These are phyloP conservation scores for Apis dorsata DNA, from an alignment of 1,140 invertebrate species.

Conservation along the genomic window DNA sequence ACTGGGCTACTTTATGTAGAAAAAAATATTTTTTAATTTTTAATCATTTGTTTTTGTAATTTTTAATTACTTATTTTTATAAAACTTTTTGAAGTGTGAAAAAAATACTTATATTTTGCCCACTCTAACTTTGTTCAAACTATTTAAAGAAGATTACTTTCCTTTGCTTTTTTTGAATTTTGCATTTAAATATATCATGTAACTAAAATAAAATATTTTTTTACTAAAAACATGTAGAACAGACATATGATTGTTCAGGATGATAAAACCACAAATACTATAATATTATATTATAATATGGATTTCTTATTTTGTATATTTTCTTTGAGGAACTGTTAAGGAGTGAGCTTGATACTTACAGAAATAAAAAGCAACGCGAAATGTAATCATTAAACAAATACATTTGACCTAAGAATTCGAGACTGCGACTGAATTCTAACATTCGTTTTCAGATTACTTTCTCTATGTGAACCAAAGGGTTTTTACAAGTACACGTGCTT, in stretches of 20 bases:
- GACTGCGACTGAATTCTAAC: conserved; percentile 56
- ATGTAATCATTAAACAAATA: conserved; percentile 57
- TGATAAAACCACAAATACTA: conserved; percentile 51
- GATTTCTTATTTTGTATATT: conserved; percentile 69
- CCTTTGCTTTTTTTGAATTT: conserved; percentile 19
- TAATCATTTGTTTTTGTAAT: conserved; percentile 28
- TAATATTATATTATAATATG: conserved; percentile 53
- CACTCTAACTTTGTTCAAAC: conserved; percentile 50
- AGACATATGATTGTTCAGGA: conserved; percentile 44
- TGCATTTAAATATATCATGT: not conserved
- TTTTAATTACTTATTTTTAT: conserved; percentile 66
- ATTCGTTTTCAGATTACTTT: conserved; percentile 65
- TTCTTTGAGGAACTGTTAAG: conserved; percentile 72
- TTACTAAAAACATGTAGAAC: conserved; percentile 37
- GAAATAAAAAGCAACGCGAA: conserved; percentile 62
- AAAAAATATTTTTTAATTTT: conserved; percentile 47
- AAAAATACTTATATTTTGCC: conserved; percentile 49
- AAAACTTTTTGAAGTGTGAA: conserved; percentile 54
- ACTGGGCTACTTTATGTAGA: conserved; percentile 57
- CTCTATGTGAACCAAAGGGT: conserved; percentile 74
- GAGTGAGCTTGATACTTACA: conserved; percentile 68
- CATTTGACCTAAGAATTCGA: conserved; percentile 54
- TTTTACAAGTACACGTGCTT: conserved; percentile 60
- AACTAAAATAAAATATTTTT: conserved; percentile 45
- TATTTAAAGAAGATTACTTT: conserved; percentile 46